A percentile compares a stretch with the other conserved stretches of the same genome.
phyloP scores from a whole-genome alignment of 2,888 invertebrate genomes.

The Himalopsyche tibetana region DNA sequence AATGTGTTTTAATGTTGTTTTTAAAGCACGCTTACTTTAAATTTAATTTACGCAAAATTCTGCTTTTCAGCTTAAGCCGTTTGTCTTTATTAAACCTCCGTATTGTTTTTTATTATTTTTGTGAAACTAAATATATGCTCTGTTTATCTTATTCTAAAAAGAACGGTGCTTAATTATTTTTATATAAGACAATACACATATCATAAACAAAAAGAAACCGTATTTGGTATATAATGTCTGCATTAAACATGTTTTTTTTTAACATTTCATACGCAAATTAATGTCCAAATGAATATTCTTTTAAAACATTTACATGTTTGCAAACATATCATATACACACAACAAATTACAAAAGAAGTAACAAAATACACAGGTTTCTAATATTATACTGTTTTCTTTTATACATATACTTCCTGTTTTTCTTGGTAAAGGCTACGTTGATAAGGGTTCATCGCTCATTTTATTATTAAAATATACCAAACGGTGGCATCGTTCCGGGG shows the following conservation, averaged over 20 bases:
- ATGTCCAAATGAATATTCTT: not conserved
- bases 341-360: not conserved
- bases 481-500: conserved; percentile 43
- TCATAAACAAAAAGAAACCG: too few relatives aligned
- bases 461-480: conserved; percentile 64
- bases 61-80: too few relatives aligned
- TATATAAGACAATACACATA: too few relatives aligned
- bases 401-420: conserved; percentile 19
- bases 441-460: conserved; percentile 65
- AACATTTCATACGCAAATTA: not conserved
- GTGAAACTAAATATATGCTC: too few relatives aligned
- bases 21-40: too few relatives aligned
- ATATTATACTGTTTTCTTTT: conserved; percentile 37
- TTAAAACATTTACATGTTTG: not conserved
- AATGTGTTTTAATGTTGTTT: too few relatives aligned
- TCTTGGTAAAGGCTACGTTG: conserved; percentile 48
- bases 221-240: too few relatives aligned
- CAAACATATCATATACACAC: conserved; percentile 13
- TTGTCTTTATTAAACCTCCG: too few relatives aligned
- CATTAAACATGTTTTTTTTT: not conserved
- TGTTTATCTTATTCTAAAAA: too few relatives aligned
- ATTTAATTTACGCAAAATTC: too few relatives aligned
- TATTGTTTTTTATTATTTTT: too few relatives aligned
- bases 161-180: too few relatives aligned
- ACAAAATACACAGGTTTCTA: not conserved